Base-by-base conservation (phyloP, 2,113 vertebrate genomes). In the Panthera tigris region DNA sequence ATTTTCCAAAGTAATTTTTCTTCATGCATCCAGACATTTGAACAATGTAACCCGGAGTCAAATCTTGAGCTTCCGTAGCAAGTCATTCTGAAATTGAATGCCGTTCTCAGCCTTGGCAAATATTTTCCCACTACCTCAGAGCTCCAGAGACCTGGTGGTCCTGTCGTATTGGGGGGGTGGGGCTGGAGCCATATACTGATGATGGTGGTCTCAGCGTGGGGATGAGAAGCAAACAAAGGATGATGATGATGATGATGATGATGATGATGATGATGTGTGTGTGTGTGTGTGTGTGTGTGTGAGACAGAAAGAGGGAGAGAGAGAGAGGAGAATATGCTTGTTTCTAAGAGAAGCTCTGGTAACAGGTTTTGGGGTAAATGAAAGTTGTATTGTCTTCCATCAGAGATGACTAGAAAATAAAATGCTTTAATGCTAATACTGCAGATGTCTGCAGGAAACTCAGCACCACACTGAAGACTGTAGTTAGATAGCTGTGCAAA, bases 401-500 rank as follows among this genome's bases (percentile, higher is more conserved):
- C 98, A 98, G 98, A 98, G 97, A 98, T 98, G 98, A 98, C 99
- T 99, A 98, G 98, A 99, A 99, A 99, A 98, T 99, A 98, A 98
- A 99, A 97, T 98, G 98, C 98, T 98, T 98, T 98, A 98, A 98
- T 98, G 98, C 97, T 98, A 99, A 99, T 98, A 98, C 98, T 98
- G 98, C 98, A 99, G 98, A 98, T 99, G 98, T 99, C 98, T 99
- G 98, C 98, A 99, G 98, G 99, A 99, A 98, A 98, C 98, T 97
- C 97, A 98, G 99, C 95, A 95, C 95, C 98, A 96, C 97, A 97
- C 98, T 84, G 97, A 99, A 98, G 98, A 98, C 98, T 98, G 97
- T 98, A 98, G 98, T 99, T 98, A 99, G 98, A 98, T 98, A 98
- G 98, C 98, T 99, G 98, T 88, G 98, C 98, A 98, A 98, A 98